Conservation (phyloP, 2,888 invertebrate species). For the Euzetes globulus region DNA sequence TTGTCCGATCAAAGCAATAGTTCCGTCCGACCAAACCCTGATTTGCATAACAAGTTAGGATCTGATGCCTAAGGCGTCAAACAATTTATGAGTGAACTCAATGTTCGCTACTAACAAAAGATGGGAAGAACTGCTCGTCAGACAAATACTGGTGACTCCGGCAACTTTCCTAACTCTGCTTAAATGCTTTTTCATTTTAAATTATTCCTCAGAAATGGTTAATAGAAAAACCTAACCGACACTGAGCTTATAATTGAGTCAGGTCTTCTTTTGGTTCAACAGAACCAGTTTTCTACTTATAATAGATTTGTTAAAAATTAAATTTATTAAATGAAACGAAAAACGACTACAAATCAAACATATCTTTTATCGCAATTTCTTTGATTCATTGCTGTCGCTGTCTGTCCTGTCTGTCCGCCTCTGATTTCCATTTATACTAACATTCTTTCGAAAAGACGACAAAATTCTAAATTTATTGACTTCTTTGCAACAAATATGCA, state of each 20-base stretch:
- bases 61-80: constrained; percentile 11
- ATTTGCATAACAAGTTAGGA: constrained; percentile 19
- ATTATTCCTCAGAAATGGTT: not conserved
- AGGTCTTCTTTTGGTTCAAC: not conserved
- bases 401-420: no score
- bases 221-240: not conserved
- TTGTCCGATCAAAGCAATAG: not conserved
- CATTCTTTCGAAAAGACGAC: no score
- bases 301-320: not conserved
- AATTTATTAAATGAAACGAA: constrained; percentile 6
- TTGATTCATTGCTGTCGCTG: no score
- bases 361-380: no score
- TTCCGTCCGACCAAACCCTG: constrained; percentile 11
- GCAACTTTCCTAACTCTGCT: no score
- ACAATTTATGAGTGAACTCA: constrained; percentile 11
- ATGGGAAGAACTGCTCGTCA: not conserved
- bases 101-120: constrained; percentile 16
- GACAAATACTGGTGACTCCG: not conserved
- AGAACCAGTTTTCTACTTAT: constrained; percentile 2
- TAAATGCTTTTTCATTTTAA: not conserved
- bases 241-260: not conserved
- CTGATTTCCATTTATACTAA: no score
- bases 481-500: no score
- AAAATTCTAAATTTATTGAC: no score
- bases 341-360: not conserved